Conservation (phyloP, 2,113 vertebrate genomes). For the Oriolus oriolus region DNA sequence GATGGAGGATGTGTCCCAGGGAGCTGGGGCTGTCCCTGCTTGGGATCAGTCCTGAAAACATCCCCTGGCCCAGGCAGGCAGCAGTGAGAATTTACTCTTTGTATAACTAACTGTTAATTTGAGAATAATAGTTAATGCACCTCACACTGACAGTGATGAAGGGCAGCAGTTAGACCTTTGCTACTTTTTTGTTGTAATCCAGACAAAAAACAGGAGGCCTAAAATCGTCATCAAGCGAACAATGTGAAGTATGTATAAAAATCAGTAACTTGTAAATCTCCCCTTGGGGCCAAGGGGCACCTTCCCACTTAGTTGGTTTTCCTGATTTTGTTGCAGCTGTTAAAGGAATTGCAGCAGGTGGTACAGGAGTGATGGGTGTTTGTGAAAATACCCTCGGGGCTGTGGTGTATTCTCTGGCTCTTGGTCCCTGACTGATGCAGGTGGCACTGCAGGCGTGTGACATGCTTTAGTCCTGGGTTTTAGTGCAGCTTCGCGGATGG, state of each 20-base stretch:
- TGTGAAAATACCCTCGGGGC: not conserved
- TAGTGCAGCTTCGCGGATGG: rapidly evolving
- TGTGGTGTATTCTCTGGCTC: not conserved
- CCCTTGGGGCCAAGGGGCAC: not conserved
- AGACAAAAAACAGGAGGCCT: not conserved
- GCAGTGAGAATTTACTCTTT: not conserved
- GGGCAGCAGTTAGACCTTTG: not conserved
- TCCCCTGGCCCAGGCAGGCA: not conserved
- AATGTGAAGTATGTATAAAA: not conserved
- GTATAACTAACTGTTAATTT: not conserved
- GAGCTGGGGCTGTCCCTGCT: not conserved
- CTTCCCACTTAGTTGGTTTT: not conserved
- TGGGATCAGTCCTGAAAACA: not conserved
- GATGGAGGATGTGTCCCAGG: not conserved
- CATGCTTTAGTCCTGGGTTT: rapidly evolving
- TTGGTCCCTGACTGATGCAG: not conserved
- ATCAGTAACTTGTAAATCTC: not conserved
- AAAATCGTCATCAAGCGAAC: not conserved
- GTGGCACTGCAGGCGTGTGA: not conserved
- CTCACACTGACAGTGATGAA: not conserved
- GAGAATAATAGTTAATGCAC: not conserved
- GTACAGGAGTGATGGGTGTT: not conserved
- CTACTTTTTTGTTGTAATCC: not conserved
- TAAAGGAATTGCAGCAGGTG: not conserved
- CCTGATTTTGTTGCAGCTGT: not conserved